These are phyloP conservation scores for Chaitophorus viminalis DNA, from an alignment of 2,888 invertebrate species.

Conservation along the genomic window DNA sequence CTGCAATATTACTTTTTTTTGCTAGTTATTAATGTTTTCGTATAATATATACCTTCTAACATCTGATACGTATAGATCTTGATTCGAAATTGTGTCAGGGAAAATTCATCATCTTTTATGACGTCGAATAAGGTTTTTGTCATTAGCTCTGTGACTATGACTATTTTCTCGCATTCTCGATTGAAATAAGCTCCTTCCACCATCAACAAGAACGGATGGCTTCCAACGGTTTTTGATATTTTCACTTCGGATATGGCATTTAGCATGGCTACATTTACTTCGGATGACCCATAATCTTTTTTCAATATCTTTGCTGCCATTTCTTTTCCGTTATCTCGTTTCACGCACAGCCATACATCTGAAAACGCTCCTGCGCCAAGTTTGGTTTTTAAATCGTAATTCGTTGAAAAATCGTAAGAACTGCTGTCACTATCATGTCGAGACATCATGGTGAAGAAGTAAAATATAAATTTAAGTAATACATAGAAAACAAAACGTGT, in stretches of 20 bases:
- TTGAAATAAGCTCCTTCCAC: neutral
- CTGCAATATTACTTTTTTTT: too few relatives aligned
- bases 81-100: slow-evolving; percentile 66
- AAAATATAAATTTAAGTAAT: neutral
- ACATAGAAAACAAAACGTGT: neutral
- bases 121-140: slow-evolving; percentile 34
- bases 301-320: slow-evolving; percentile 41
- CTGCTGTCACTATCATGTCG: too few relatives aligned
- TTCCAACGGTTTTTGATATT: neutral
- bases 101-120: neutral
- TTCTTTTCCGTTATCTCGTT: neutral
- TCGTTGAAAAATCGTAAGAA: neutral
- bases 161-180: neutral
- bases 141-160: slow-evolving; percentile 35
- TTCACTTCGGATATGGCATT: slow-evolving; percentile 21
- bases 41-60: slow-evolving; percentile 68
- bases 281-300: neutral
- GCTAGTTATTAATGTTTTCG: too few relatives aligned
- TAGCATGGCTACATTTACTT: neutral
- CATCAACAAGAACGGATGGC: slow-evolving; percentile 38
- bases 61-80: slow-evolving; percentile 74
- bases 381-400: neutral
- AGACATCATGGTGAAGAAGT: neutral
- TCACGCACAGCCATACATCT: slow-evolving; percentile 32
- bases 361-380: slow-evolving; percentile 41